Conservation (phyloP, 2,888 invertebrate genomes). For the Tridacna gigas region DNA sequence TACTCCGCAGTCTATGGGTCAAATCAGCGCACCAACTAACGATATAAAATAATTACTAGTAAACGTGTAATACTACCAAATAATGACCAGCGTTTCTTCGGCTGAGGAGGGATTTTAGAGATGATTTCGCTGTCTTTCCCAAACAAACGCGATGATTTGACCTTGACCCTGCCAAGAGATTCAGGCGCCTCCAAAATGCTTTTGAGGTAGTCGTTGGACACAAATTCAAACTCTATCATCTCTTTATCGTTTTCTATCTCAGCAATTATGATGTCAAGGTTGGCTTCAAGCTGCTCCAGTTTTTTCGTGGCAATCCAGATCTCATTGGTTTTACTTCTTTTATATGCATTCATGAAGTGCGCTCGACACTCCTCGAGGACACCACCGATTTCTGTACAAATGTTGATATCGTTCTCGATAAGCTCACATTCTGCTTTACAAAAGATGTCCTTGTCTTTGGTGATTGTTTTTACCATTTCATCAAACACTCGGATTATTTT, state of each 20-base stretch:
- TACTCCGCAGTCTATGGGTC: too few relatives aligned
- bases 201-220: conserved; percentile 38
- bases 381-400: conserved; percentile 30
- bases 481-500: conserved; percentile 46
- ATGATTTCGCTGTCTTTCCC: conserved; percentile 38
- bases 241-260: conserved; percentile 42
- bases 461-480: conserved; percentile 40
- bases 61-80: neutral
- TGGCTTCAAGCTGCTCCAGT: conserved; percentile 40
- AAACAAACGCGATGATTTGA: conserved; percentile 36
- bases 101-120: conserved; percentile 6
- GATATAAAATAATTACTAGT: too few relatives aligned
- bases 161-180: conserved; percentile 48
- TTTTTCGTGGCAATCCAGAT: conserved; percentile 56
- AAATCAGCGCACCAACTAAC: too few relatives aligned
- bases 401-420: conserved; percentile 41
- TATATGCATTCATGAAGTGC: conserved; percentile 44
- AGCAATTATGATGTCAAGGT: conserved; percentile 39
- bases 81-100: conserved; percentile 11
- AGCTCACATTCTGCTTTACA: conserved; percentile 40
- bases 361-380: conserved; percentile 33
- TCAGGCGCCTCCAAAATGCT: conserved; percentile 46
- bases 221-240: conserved; percentile 51
- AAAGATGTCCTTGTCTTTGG: conserved; percentile 52
- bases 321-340: conserved; percentile 33